Evolutionary conservation across 37 sponge, comb jelly and placozoan genomes (phyloP), one percentile per base, ranked within the genome.

Genomic region (Crambe crambe): DNA sequence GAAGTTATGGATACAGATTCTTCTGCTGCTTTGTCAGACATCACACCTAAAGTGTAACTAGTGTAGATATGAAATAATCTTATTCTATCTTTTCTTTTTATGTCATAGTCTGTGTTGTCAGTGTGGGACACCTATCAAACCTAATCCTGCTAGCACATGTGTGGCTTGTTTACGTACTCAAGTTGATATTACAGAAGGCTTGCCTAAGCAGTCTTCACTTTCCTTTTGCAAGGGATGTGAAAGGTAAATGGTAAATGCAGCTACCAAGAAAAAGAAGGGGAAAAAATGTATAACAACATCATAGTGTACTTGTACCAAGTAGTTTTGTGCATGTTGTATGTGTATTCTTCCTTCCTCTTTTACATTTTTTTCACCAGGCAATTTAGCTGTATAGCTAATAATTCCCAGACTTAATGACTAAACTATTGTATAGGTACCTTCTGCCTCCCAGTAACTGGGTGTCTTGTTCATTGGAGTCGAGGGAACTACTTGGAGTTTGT

Each of bases 91-190:
- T 58, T 18, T 58, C 25, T 12, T 12, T 12, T 58, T 58, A 26
- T 26, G 21, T 18, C 59, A 60, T 36, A 97, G 94, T 34, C 78
- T 97, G 44, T 97, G 98, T 70, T 97, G 98, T 66, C 86, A 92
- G 85, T 97, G 99, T 84, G 99, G 96, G 0, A 86, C 88, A 18
- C 79, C 90, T 26, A 95, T 98, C n/a, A 80, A 83, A 26, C 90
- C 96, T 29, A 98, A 98, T 71, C 92, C 99, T 22, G 84, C 99
- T 65, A 95, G 90, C 87, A 95, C 81, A 88, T 98, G 99, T 72
- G 91, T 98, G 32, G 94, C 80, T 2, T 98, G 99, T 75, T 80
- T 98, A 38, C 63, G 96, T 30, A 85, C 89, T 1, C 86, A 84
- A 68, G 96, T 95, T 18, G 93, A 95, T 76, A 83, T 98, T 43